Base-by-base conservation (phyloP, 2,797 vertebrate genomes). In the Chromis chromis region DNA sequence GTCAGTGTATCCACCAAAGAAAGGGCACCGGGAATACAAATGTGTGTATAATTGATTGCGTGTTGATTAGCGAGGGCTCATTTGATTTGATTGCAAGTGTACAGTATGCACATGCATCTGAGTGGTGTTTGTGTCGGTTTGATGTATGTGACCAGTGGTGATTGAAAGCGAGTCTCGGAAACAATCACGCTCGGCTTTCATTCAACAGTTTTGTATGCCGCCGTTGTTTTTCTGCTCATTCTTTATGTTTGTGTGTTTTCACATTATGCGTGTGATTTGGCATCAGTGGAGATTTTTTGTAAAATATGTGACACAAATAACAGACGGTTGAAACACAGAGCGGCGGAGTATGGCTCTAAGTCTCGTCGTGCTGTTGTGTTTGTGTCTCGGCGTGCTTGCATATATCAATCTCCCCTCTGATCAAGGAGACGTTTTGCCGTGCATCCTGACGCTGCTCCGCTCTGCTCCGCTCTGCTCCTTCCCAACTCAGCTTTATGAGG, bases 391-490 rank as follows among this genome's bases (percentile, higher is more conserved):
- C 27, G 3, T 69, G 59, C 12, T 42, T 64, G 65, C 50, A 33
- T 61, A 25, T 53, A 76, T 78, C 63, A 28, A 52, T 61, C 70
- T 84, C 77, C 75, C 78, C 81, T 90, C 77, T 79, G 79, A 88
- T 83, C 78, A 79, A 86, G 78, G 79, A 85, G 77, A 76, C 75
- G 50, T 84, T 25, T 85, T 71, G 56, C 33, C 71, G 73, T 70
- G 65, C 75, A 52, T 86, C 74, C 74, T 78, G 68, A 85, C 76
- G 72, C 74, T n/a, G 50, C 60, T 65, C 60, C 16, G 2, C 53
- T 70, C 58, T 16, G 33, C 77, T 72, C n/a, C n/a, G n/a, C n/a
- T n/a, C n/a, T n/a, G n/a, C n/a, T n/a, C n/a, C 70, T 58, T 64
- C 76, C 68, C 63, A 28, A 3, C 46, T 53, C 71, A 33, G 52